A percentile compares a stretch with the other conserved stretches of the same genome.
Conservation (phyloP, 2,113 vertebrate species). For the Lycocorax pyrrhopterus region DNA sequence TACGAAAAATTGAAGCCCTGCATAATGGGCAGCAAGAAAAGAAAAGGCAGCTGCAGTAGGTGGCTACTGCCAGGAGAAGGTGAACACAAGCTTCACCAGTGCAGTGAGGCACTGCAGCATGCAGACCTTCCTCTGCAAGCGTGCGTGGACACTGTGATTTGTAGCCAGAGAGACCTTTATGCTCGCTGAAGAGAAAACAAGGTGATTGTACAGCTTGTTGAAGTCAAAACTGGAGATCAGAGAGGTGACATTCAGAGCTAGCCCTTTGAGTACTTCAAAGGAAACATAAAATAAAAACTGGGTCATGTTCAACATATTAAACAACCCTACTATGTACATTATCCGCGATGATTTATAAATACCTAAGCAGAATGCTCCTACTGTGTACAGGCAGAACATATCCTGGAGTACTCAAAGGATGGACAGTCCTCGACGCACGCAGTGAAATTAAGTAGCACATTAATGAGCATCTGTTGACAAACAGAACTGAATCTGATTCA, state of each 20-base stretch:
- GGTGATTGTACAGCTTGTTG: conserved; percentile 49
- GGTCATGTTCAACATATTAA: conserved; percentile 30
- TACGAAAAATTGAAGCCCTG: conserved; percentile 40
- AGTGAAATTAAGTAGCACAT: conserved; percentile 13
- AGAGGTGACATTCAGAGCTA: conserved; percentile 63
- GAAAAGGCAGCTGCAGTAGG: conserved; percentile 62
- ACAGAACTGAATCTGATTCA: conserved; percentile 55
- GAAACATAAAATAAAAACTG: background rate
- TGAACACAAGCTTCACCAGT: conserved; percentile 3
- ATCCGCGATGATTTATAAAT: conserved; percentile 37
- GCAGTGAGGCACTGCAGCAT: conserved; percentile 59
- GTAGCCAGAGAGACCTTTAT: conserved; percentile 63
- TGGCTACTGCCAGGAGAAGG: background rate
- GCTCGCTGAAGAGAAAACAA: conserved; percentile 2
- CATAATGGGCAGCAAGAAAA: conserved; percentile 42
- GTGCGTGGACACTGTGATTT: conserved; percentile 1
- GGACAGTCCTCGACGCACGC: background rate
- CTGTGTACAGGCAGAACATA: conserved; percentile 3
- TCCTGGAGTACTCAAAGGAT: conserved; percentile 46
- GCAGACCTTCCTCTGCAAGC: conserved; percentile 56
- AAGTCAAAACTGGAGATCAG: conserved; percentile 33
- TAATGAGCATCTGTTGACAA: conserved; percentile 53
- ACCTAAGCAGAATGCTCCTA: conserved; percentile 24
- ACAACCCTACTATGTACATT: conserved; percentile 45
- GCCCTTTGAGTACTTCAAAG: conserved; percentile 72